These are phyloP conservation scores for Elmis aenea DNA, from an alignment of 2,888 invertebrate genomes.

Conservation along the genomic window DNA sequence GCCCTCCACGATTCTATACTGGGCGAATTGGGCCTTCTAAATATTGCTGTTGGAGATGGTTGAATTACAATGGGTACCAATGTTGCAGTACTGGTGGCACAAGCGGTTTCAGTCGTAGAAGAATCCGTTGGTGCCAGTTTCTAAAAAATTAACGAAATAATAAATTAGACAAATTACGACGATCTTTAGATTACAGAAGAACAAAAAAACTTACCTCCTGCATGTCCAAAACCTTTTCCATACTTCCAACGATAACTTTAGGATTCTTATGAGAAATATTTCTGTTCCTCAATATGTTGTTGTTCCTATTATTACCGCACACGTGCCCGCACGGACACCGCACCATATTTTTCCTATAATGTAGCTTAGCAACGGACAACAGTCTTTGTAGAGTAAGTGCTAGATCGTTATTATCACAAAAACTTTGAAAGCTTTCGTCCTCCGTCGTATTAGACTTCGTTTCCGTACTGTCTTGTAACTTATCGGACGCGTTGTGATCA, in stretches of 20 bases:
- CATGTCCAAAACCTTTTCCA: not conserved
- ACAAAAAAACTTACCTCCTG: too few relatives aligned
- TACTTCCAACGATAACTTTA: not conserved
- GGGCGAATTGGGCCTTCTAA: constrained; percentile 29
- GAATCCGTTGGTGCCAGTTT: not conserved
- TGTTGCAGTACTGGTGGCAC: not conserved
- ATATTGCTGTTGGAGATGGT: constrained; percentile 25
- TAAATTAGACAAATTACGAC: too few relatives aligned
- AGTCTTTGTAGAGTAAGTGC: constrained; percentile 51
- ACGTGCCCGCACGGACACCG: constrained; percentile 56
- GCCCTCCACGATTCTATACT: constrained; percentile 44
- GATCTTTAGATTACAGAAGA: too few relatives aligned
- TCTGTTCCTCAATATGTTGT: constrained; percentile 3
- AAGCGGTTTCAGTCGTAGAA: not conserved
- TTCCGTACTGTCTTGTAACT: too few relatives aligned
- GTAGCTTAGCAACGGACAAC: constrained; percentile 51
- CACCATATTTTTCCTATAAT: constrained; percentile 42
- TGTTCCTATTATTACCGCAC: constrained; percentile 36
- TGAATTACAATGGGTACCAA: constrained; percentile 11
- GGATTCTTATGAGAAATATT: not conserved
- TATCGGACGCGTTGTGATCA: not conserved
- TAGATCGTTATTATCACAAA: constrained; percentile 22
- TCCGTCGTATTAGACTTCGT: constrained; percentile 7
- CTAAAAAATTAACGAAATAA: not conserved
- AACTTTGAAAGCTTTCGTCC: constrained; percentile 12